Evolutionary conservation across 2,113 vertebrate genomes (phyloP).

Genomic region (Oncorhynchus nerka): DNA sequence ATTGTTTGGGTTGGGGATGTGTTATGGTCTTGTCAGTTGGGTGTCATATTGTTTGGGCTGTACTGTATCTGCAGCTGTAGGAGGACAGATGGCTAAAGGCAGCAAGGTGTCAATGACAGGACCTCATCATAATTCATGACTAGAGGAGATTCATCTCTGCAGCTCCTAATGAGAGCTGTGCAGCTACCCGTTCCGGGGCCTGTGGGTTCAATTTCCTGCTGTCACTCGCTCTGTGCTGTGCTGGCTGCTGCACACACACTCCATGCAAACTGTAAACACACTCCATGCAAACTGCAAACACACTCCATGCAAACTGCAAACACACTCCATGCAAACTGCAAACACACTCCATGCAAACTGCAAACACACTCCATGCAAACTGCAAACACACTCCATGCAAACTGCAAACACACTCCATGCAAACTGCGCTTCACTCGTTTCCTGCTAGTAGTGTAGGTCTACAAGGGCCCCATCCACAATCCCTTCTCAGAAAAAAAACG

Average conservation of each 20-base stretch:
- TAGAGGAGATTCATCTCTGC: background rate
- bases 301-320: background rate
- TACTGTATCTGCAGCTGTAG: background rate
- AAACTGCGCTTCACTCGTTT: background rate
- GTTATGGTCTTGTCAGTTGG: background rate
- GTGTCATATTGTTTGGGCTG: background rate
- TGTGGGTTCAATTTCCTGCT: constrained; percentile 20
- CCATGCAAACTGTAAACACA: background rate
- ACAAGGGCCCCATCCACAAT: background rate
- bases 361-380: background rate
- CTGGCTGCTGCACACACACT: background rate
- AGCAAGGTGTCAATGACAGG: constrained; percentile 1
- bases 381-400: background rate
- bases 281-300: background rate
- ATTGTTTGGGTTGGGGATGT: background rate
- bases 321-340: background rate
- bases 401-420: background rate
- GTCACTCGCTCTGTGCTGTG: background rate
- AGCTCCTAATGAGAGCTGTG: constrained; percentile 2
- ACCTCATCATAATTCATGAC: constrained; percentile 21
- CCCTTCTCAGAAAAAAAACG: background rate
- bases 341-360: background rate
- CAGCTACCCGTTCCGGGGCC: background rate
- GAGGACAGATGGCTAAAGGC: background rate
- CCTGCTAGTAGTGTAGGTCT: background rate